A percentile compares a stretch with the other conserved stretches of the same genome.
Evolutionary conservation across 2,797 vertebrate genomes (phyloP).

Genomic region (Pangasius krempfi): DNA sequence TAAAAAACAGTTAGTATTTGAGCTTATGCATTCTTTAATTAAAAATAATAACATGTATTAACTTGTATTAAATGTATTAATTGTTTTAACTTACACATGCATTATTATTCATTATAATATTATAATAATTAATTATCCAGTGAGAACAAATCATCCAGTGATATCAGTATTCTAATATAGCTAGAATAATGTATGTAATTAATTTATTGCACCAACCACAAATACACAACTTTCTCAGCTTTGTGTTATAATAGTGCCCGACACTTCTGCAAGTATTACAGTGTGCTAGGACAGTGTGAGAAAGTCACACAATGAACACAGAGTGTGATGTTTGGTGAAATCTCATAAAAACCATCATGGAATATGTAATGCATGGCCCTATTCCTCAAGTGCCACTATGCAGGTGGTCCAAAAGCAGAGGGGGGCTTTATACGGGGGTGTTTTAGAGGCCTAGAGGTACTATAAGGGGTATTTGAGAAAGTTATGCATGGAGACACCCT

Average conservation of each 20-base stretch:
- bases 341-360: slow-evolving; percentile 56
- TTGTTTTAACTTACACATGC: neutral
- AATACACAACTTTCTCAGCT: neutral
- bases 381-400: slow-evolving; percentile 48
- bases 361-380: slow-evolving; percentile 51
- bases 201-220: slow-evolving; percentile 12
- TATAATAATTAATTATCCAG: neutral
- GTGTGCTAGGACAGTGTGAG: slow-evolving; percentile 36
- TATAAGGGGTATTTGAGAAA: slow-evolving; percentile 56
- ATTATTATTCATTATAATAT: neutral
- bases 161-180: neutral
- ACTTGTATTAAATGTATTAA: neutral
- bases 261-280: slow-evolving; percentile 14
- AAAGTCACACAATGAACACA: slow-evolving; percentile 42
- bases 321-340: slow-evolving; percentile 53
- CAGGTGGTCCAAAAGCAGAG: slow-evolving; percentile 63
- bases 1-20: neutral
- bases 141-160: neutral
- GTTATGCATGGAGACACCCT: slow-evolving; percentile 62
- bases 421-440: slow-evolving; percentile 44
- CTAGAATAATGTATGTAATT: neutral
- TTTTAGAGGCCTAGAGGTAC: slow-evolving; percentile 42
- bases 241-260: slow-evolving; percentile 25
- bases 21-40: neutral
- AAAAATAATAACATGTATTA: too few relatives aligned